phyloP scores from a whole-genome alignment of 2,113 vertebrate species.

The Boulengeromyrus knoepffleri region DNA sequence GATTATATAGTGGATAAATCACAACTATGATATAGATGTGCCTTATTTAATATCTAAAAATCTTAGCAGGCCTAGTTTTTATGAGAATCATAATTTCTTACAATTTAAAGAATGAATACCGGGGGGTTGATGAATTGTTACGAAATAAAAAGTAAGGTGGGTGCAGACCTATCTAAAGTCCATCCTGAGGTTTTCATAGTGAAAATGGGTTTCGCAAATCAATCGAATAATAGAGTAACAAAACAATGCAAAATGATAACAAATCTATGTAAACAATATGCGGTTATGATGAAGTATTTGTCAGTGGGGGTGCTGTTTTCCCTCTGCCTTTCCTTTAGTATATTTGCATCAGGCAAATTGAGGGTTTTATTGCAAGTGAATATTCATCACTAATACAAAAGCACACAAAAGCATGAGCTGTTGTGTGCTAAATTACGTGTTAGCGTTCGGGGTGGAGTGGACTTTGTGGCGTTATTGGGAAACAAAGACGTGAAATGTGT shows the following conservation, averaged over 20 bases:
- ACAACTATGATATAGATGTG: not conserved
- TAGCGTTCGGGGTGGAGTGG: not conserved
- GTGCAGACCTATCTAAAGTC: not conserved
- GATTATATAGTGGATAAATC: not conserved
- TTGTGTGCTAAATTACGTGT: not conserved
- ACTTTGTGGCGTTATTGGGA: not conserved
- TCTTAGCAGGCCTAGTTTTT: not conserved
- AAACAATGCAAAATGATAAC: not conserved
- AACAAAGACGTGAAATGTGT: not conserved
- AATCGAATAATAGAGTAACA: not conserved
- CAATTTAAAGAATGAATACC: not conserved
- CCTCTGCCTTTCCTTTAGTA: not conserved
- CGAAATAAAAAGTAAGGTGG: not conserved
- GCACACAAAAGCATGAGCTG: not conserved
- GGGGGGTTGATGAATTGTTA: not conserved
- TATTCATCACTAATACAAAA: not conserved
- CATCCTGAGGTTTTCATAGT: not conserved
- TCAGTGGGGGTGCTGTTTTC: not conserved
- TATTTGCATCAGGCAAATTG: not conserved
- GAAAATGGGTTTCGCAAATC: not conserved
- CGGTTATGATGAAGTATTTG: not conserved
- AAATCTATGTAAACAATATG: not conserved
- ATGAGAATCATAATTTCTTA: not conserved
- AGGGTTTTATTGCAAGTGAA: not conserved
- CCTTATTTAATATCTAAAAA: not conserved